phyloP scores from a whole-genome alignment of 2,797 vertebrate species.

The Xiphorhynchus erythropygius region DNA sequence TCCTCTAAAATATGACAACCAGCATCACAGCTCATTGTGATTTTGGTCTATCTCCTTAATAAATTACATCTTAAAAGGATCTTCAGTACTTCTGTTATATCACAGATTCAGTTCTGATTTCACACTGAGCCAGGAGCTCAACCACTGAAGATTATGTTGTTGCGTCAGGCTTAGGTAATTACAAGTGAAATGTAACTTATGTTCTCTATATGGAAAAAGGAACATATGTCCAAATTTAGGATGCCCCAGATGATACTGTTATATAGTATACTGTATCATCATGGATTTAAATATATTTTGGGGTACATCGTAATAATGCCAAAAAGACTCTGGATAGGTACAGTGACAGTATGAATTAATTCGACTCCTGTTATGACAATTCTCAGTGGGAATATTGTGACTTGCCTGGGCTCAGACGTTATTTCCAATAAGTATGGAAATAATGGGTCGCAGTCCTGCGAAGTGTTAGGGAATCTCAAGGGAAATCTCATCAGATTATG shows the following conservation, averaged over 20 bases:
- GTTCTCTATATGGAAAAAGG: neutral
- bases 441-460: conserved; percentile 59
- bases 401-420: conserved; percentile 62
- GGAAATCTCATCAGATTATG: conserved; percentile 75
- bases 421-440: conserved; percentile 79
- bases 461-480: conserved; percentile 56
- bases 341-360: conserved; percentile 54
- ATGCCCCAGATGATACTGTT: neutral
- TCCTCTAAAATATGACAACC: neutral
- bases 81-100: neutral
- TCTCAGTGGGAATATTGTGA: conserved; percentile 54
- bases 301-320: conserved; percentile 17
- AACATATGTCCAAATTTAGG: neutral
- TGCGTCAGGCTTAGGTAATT: neutral
- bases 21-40: neutral
- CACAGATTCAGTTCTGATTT: neutral
- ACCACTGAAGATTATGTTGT: neutral
- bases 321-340: neutral
- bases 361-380: conserved; percentile 34
- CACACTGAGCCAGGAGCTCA: neutral
- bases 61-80: neutral
- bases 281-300: conserved; percentile 17
- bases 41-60: neutral
- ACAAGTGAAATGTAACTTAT: neutral
- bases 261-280: neutral